phyloP scores from a whole-genome alignment of 1,140 invertebrate species.

The Drosophila takahashii region DNA sequence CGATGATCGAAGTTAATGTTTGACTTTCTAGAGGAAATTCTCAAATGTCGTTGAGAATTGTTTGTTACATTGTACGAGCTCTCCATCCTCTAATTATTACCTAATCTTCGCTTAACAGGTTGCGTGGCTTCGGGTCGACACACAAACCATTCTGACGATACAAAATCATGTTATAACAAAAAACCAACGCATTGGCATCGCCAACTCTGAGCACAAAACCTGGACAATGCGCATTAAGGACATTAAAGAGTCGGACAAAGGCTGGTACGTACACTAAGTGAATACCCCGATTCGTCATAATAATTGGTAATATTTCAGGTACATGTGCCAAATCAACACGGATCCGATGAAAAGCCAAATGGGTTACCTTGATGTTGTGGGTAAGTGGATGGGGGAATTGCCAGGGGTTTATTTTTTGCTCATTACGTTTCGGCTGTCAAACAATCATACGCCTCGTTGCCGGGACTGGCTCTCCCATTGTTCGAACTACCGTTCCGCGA shows the following conservation, averaged over 20 bases:
- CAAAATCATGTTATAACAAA: slow-evolving; percentile 95
- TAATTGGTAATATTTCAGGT: slow-evolving; percentile 76
- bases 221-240: slow-evolving; percentile 94
- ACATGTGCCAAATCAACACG: slow-evolving; percentile 95
- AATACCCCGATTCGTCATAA: background rate
- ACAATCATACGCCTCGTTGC: slow-evolving; percentile 75
- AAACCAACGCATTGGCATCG: slow-evolving; percentile 93
- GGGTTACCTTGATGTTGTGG: slow-evolving; percentile 94
- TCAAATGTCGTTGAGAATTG: no score
- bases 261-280: slow-evolving; percentile 86
- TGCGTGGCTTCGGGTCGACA: slow-evolving; percentile 95
- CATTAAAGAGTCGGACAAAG: slow-evolving; percentile 91
- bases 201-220: slow-evolving; percentile 93
- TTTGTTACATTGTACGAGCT: no score
- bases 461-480: slow-evolving; percentile 45
- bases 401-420: slow-evolving; percentile 12
- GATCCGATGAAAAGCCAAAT: slow-evolving; percentile 95
- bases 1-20: no score
- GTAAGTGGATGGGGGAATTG: slow-evolving; percentile 86
- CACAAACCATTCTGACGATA: slow-evolving; percentile 96
- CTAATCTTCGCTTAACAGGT: slow-evolving; percentile 86
- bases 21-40: no score
- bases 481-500: slow-evolving; percentile 43
- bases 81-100: no score
- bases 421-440: slow-evolving; percentile 67